Evolutionary conservation across 2,888 invertebrate species (phyloP).

Genomic region (Anticlea derivata): DNA sequence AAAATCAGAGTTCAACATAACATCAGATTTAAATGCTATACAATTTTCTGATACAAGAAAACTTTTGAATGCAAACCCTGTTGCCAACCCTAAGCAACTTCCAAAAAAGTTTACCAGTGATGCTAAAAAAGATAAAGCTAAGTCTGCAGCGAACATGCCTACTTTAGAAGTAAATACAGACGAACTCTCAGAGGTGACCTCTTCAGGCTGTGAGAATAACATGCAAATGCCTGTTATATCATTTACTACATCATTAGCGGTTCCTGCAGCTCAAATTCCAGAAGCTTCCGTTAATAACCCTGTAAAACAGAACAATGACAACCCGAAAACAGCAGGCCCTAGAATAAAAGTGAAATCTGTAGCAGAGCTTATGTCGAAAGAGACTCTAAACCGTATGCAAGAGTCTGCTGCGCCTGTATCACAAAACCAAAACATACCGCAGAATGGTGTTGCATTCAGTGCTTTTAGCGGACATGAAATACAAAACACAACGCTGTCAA

Average conservation of each 20-base stretch:
- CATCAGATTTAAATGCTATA: background rate
- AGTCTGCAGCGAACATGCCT: background rate
- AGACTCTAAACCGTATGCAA: constrained; percentile 40
- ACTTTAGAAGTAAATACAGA: constrained; percentile 23
- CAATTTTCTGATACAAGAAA: constrained; percentile 33
- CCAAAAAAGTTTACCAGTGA: constrained; percentile 47
- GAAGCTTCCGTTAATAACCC: background rate
- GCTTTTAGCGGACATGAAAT: background rate
- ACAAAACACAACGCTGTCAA: background rate
- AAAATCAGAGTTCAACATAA: background rate
- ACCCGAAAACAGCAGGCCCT: constrained; percentile 38
- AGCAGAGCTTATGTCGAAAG: constrained; percentile 65
- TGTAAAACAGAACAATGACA: constrained; percentile 15
- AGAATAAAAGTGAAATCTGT: constrained; percentile 73
- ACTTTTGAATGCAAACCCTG: constrained; percentile 57
- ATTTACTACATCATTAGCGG: constrained; percentile 60
- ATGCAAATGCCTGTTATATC: constrained; percentile 61
- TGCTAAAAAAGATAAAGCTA: constrained; percentile 18
- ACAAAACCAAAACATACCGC: constrained; percentile 4
- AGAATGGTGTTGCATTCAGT: constrained; percentile 1
- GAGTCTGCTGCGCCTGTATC: constrained; percentile 13
- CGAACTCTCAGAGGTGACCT: constrained; percentile 18
- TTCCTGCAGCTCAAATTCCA: constrained; percentile 7
- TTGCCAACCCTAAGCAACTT: constrained; percentile 69
- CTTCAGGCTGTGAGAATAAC: constrained; percentile 17